Percentiles rank a stretch among this genome's conserved stretches.
Conservation (phyloP, 2,113 vertebrate genomes). For the Psittacus erithacus region DNA sequence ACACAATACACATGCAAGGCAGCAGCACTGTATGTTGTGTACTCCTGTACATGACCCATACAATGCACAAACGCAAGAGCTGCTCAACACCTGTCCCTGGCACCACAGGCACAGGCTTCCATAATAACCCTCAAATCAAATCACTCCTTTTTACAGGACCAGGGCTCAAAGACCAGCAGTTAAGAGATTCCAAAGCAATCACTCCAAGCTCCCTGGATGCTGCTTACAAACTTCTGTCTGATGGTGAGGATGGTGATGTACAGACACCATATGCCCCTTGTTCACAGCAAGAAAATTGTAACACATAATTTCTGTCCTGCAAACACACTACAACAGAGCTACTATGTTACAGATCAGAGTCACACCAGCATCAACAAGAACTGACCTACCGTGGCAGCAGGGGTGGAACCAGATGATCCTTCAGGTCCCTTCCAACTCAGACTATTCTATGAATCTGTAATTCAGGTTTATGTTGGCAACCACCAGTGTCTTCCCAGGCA, state of each 20-base stretch:
- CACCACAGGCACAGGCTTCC: background rate
- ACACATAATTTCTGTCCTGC: too few species aligned
- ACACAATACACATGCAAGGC: rapidly evolving
- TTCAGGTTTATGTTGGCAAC: background rate
- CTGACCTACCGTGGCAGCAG: background rate
- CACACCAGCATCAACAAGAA: background rate
- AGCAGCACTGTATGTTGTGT: background rate
- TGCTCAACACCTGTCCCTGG: background rate
- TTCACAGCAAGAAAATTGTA: background rate
- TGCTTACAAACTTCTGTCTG: too few species aligned
- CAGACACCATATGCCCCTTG: too few species aligned
- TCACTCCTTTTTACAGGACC: background rate
- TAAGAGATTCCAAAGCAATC: background rate
- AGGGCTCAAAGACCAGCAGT: background rate
- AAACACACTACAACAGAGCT: background rate
- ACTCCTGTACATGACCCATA: too few species aligned
- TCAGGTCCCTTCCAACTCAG: background rate
- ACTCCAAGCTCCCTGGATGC: background rate
- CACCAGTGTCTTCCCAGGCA: background rate
- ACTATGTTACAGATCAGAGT: rapidly evolving
- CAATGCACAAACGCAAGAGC: background rate
- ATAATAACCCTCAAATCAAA: background rate
- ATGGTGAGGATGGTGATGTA: background rate
- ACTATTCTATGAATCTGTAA: background rate
- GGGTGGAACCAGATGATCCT: background rate